Conservation (phyloP, 1,140 invertebrate genomes). For the Drosophila pallidifrons region DNA sequence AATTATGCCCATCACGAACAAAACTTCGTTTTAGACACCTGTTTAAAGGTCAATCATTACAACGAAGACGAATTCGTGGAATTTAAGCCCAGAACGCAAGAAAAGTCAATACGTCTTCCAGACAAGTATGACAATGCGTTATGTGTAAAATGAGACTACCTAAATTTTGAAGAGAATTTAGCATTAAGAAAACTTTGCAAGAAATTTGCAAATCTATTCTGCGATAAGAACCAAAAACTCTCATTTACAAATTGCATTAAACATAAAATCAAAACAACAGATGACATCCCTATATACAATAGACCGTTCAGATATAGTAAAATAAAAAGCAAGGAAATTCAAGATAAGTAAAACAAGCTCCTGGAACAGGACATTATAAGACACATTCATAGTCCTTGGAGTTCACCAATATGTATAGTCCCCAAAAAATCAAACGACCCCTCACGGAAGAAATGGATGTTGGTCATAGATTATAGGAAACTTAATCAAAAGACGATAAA, state of each 20-base stretch:
- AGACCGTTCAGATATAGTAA: too few species aligned
- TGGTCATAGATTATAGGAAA: not conserved
- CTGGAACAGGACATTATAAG: too few species aligned
- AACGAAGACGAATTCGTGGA: not conserved
- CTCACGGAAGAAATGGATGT: conserved; percentile 24
- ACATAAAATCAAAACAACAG: conserved; percentile 27
- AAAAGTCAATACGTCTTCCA: not conserved
- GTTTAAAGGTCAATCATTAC: not conserved
- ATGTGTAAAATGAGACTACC: too few species aligned
- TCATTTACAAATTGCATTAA: conserved; percentile 51
- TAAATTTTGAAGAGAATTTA: too few species aligned
- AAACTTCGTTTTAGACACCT: conserved; percentile 1
- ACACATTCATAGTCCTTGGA: too few species aligned
- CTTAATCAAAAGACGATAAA: too few species aligned
- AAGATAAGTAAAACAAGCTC: too few species aligned
- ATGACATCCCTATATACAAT: conserved; percentile 50
- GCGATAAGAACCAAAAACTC: conserved; percentile 43
- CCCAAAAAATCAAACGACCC: conserved; percentile 17
- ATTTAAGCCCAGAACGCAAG: not conserved
- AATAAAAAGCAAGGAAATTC: too few species aligned
- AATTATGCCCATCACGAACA: conserved; percentile 2
- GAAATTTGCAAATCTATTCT: conserved; percentile 49
- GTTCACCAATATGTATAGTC: too few species aligned
- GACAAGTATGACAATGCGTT: too few species aligned
- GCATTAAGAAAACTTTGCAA: conserved; percentile 14